Evolutionary conservation across 2,113 vertebrate species (phyloP), one percentile per base, ranked within the genome.

Genomic region (Proteles cristata): DNA sequence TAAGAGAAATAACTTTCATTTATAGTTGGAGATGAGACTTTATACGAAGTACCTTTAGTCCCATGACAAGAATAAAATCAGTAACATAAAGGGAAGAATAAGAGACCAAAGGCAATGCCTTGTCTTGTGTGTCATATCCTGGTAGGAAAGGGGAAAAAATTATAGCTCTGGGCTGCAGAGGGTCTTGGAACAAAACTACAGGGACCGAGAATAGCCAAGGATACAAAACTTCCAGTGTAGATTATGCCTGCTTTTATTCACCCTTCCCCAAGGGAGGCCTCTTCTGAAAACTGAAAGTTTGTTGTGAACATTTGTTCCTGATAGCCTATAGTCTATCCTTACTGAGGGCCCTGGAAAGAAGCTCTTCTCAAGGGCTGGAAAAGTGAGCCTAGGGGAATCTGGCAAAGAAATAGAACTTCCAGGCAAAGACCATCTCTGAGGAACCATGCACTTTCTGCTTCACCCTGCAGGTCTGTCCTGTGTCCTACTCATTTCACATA

Each of bases 51-150:
- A 83, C 5, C 48, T 61, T 66, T 71, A 26, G 31, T 33, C 0
- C 3, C 43, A 65, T 45, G 11, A 21, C 25, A 79, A 71, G 1
- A 88, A 33, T 1, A n/a, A 12, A 17, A 19, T 53, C 65, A 55
- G 3, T 21, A 48, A n/a, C n/a, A 5, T 7, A 35, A 35, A 61
- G 0, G 10, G 17, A 74, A 16, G 2, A 7, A 12, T 9, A 17
- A 65, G 35, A 23, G 11, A 43, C 10, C 23, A 63, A 74, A 6
- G 55, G 25, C 4, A 68, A 7, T 28, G 25, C 19, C 35, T 53
- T 65, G 1, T 3, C 3, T 8, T 14, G 2, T 14, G 2, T 19
- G 10, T 68, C 19, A 6, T 17, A 28, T 35, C 25, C 53, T 69
- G 74, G 17, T 26, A 79, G 48, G 10, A 3, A 9, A 55, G 8